Base-by-base conservation (phyloP, 2,113 vertebrate genomes). In the Cariama cristata region DNA sequence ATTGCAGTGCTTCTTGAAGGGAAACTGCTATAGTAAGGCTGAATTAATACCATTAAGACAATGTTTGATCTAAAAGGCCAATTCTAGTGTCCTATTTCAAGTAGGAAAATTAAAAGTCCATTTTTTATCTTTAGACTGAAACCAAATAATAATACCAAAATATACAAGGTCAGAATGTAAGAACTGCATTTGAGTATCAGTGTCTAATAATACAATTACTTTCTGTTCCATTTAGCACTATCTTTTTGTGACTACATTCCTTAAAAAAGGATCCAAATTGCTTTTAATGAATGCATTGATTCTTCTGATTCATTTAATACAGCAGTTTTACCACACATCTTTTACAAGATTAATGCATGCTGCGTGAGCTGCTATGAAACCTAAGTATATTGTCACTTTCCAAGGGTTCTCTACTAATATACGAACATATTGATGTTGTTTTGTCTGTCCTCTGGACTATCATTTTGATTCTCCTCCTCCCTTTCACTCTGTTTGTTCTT, bases 401-500 rank as follows among this genome's bases (percentile, higher is more conserved):
- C 49, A 81, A 19, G 66, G 60, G 47, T 84, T 95, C 84, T 75
- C 44, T 88, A 77, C 73, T 95, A 95, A 91, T 76, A 64, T 91
- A 90, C 83, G 35, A 20, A 80, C 90, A 80, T 86, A 91, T 58
- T 90, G 91, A 68, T 98, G 90, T 97, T 97, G 84, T 98, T 93
- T 97, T 63, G 86, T 97, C 82, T 98, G 91, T 97, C 92, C 64
- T 94, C 47, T 96, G 71, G 94, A 94, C 86, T 98, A 91, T 94
- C 93, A 96, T 96, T 98, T 90, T 96, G 81, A 95, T 88, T 90
- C 93, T 97, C 79, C 59, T 80, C 93, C 30, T 96, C 72, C 81
- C 53, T 90, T 96, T 97, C 59, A 93, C 81, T 94, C 40, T 97
- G 74, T 91, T 91, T 95, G 97, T 96, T 79, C 72, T 77, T 92